Percentiles rank a stretch among this genome's conserved stretches.
These are phyloP conservation scores for Escarpia spicata DNA, from an alignment of 2,888 invertebrate species.

Conservation along the genomic window DNA sequence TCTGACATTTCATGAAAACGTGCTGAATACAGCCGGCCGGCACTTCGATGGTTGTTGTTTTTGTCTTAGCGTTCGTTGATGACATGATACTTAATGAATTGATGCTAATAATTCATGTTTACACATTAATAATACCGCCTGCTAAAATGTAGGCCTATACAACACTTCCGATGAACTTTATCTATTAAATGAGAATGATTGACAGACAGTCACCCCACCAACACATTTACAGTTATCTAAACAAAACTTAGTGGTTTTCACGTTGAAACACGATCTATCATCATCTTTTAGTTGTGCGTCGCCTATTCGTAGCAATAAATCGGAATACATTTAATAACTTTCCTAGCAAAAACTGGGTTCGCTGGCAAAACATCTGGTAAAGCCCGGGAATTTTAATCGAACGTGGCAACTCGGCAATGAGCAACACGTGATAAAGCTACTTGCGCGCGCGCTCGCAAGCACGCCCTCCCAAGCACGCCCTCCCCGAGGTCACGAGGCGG, in stretches of 20 bases:
- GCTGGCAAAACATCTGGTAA: background rate
- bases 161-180: background rate
- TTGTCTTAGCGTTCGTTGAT: too few species aligned
- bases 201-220: background rate
- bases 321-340: background rate
- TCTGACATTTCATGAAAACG: background rate
- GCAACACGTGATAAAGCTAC: background rate
- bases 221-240: background rate
- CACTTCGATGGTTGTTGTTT: too few species aligned
- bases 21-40: too few species aligned
- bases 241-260: background rate
- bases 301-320: background rate
- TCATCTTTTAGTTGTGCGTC: too few species aligned
- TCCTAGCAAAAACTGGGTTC: background rate
- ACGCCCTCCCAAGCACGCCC: too few species aligned
- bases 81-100: too few species aligned
- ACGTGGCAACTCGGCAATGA: background rate
- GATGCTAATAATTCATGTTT: background rate
- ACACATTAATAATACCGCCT: background rate
- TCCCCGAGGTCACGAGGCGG: background rate
- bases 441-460: background rate
- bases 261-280: background rate
- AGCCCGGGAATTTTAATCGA: slow-evolving; percentile 10
- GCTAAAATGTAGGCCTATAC: too few species aligned
- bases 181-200: background rate